Percentiles rank a stretch among this genome's conserved stretches.
Conservation (phyloP, 2,797 vertebrate genomes). For the Falco rusticolus region DNA sequence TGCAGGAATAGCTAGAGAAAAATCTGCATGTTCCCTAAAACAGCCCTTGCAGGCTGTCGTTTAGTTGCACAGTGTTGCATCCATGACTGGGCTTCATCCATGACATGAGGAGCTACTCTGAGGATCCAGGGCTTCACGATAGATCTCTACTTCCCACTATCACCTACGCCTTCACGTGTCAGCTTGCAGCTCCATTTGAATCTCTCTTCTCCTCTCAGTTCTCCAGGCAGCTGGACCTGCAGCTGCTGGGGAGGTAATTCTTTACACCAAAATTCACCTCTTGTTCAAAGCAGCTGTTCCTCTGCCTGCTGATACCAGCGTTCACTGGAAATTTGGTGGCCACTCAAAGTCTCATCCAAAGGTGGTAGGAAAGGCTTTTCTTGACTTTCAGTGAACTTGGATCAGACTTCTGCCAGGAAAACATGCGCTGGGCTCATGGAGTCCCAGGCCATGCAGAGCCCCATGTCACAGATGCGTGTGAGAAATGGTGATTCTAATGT, state of each 20-base stretch:
- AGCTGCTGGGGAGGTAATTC: neutral
- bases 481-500: neutral
- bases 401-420: neutral
- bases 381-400: neutral
- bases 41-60: neutral
- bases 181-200: neutral
- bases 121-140: neutral
- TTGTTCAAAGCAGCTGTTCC: neutral
- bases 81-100: too few species aligned
- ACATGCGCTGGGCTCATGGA: neutral
- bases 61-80: neutral
- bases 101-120: neutral
- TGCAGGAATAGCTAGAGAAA: neutral
- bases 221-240: neutral
- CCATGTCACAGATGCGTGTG: neutral
- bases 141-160: neutral
- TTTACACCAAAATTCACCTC: neutral
- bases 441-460: neutral
- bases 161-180: neutral
- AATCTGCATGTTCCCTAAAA: neutral
- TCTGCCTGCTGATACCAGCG: neutral
- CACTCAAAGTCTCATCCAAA: neutral
- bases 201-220: neutral
- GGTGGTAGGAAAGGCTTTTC: neutral
- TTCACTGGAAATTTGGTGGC: neutral